Base-by-base conservation (phyloP, 2,797 vertebrate species). In the Graptemys geographica region DNA sequence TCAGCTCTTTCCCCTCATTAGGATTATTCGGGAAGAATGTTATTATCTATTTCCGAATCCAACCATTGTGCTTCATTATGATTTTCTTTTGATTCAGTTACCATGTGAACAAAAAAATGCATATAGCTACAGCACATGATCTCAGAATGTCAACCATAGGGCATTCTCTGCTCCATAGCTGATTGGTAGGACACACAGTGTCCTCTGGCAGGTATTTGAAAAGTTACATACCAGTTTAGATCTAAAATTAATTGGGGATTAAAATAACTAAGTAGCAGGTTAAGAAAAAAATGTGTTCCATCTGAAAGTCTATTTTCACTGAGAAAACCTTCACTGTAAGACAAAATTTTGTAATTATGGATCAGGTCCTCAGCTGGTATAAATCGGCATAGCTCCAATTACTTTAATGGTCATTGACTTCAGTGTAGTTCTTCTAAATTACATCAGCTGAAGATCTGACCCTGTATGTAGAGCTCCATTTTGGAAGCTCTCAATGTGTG, bases 101-200 rank as follows among this genome's bases (percentile, higher is more conserved):
- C 97, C 97, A 97, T 97, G 97, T 96, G 97, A 98, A 97, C 97
- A 95, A 97, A 87, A 96, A 95, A 97, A 97, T 93, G 96, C 96
- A 97, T 94, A 96, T 96, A 97, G 97, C 95, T 92, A 91, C 76
- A 89, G 95, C 94, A 96, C 96, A 94, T 94, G 96, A 97, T 97
- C 95, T 95, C 96, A 85, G 96, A 96, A 96, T 96, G 92, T 97
- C 96, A 97, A 94, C 93, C n/a, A 27, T 95, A 88, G 95, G 97
- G 89, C 95, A 95, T 96, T 96, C 96, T 96, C 95, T 93, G 93
- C 94, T 96, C 96, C 93, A 94, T 87, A 96, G 83, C 79, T 94
- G 92, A 94, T 79, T 95, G 83, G 76, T 96, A 83, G 96, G 96
- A 96, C 93, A 97, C 96, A 97, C 94, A 94, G 31, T 1, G 1